Conservation (phyloP, 2,888 invertebrate genomes). For the Drosophila pseudotakahashii region DNA sequence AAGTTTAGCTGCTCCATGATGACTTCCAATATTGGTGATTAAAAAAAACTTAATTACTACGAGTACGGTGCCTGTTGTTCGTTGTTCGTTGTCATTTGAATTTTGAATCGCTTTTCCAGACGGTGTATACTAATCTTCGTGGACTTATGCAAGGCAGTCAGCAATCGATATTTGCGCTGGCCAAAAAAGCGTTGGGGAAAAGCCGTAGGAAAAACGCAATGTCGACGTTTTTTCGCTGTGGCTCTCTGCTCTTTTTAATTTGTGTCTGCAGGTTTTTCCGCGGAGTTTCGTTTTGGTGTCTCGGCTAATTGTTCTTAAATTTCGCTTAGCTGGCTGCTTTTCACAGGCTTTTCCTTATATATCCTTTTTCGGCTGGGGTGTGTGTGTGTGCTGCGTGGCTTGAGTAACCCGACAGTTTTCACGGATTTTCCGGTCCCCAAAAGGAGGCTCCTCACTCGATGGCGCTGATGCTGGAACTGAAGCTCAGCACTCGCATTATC, state of each 20-base stretch:
- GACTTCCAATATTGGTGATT: slow-evolving; percentile 61
- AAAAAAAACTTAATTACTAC: slow-evolving; percentile 69
- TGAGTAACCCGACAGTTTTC: slow-evolving; percentile 32
- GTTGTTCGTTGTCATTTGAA: slow-evolving; percentile 38
- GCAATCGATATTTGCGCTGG: slow-evolving; percentile 77
- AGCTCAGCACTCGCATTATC: slow-evolving; percentile 20
- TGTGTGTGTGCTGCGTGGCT: slow-evolving; percentile 39
- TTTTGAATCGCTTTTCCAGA: not conserved
- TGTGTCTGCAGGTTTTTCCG: slow-evolving; percentile 1
- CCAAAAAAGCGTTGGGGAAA: slow-evolving; percentile 52
- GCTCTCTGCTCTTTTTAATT: not conserved
- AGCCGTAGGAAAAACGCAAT: slow-evolving; percentile 37
- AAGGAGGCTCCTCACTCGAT: slow-evolving; percentile 62
- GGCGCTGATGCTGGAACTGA: slow-evolving; percentile 79
- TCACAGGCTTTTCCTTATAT: slow-evolving; percentile 15
- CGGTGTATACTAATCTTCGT: slow-evolving; percentile 55
- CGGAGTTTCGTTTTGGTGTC: not conserved
- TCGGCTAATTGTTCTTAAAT: slow-evolving; percentile 31
- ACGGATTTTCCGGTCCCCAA: slow-evolving; percentile 29
- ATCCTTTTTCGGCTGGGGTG: slow-evolving; percentile 11
- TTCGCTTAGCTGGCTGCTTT: slow-evolving; percentile 30
- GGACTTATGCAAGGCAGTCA: slow-evolving; percentile 81
- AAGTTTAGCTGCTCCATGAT: slow-evolving; percentile 32
- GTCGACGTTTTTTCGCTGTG: slow-evolving; percentile 19
- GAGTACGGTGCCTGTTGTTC: slow-evolving; percentile 30